Base-by-base conservation (phyloP, 2,888 invertebrate genomes). In the Trissonchulus latispiculum region DNA sequence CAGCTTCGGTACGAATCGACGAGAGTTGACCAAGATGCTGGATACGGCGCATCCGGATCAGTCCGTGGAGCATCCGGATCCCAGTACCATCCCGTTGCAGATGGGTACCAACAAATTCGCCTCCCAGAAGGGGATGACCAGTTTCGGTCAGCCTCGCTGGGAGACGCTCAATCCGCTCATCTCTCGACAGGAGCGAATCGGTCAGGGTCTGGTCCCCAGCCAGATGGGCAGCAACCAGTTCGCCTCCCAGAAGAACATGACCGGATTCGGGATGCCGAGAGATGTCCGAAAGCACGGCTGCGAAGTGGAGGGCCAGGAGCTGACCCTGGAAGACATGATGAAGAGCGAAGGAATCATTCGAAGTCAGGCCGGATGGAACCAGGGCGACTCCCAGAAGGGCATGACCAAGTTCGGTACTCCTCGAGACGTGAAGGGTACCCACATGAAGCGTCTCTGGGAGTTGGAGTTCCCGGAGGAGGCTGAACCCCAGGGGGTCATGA, bases 21-120 rank as follows among this genome's bases (percentile, higher is more conserved):
- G 81, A 80, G 72, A 71, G 35, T 2, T 68, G 62, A 81, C 81
- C 31, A 80, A 79, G 76, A 81, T 81, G 79, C 61, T 77, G 74
- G 82, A 82, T 77, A 77, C 79, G 64, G 81, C 81, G 76, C 82
- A 83, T 75, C 82, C 82, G 61, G 82, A 82, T 70, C 82, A 83
- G 76, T 78, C 78, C 73, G 80, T 80, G 77, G 82, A 82, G 77
- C 78, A 77, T 64, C 59, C 77, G 48, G 82, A 83, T 73, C 82
- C 83, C 75, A 76, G 78, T 28, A 78, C 80, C 75, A 80, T 83
- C 73, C 81, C 81, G 64, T 78, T 81, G 32, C 82, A 82, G 76
- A 80, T 79, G 61, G 82, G 82, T 76, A 79, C 79, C 73, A 81
- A 81, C 79, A 79, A 80, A 73, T 82, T 80, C 76, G 82, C 82